Base-by-base conservation (phyloP, 2,797 vertebrate species). In the Caiman crocodilus region DNA sequence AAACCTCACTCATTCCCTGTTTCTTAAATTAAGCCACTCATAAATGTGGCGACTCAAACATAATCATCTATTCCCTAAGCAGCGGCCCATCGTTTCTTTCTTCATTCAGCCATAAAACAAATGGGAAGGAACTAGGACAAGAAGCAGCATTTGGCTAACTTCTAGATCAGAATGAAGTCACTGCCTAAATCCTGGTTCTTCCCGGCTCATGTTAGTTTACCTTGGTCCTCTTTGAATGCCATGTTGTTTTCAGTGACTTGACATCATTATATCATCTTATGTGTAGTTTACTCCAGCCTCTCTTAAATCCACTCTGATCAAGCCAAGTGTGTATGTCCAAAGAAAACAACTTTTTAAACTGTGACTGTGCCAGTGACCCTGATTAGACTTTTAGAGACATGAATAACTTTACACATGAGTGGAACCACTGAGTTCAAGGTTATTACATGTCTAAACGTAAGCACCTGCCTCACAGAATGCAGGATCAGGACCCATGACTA, bases 321-420 rank as follows among this genome's bases (percentile, higher is more conserved):
- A 87, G 16, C 30, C 76, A 90, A 86, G 16, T 58, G 35, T 59
- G 14, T 89, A 84, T 4, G 10, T 84, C 85, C 92, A 96, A 95
- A 86, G 81, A 84, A 94, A 96, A 88, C 21, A 94, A 0, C 0
- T 65, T 80, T 90, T 93, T 14, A 64, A 84, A 42, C 12, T 58
- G 4, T 16, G 26, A 92, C 30, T 87, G 79, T 82, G 76, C 58
- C 83, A 78, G 10, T 65, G 60, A 73, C 87, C 76, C 60, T 89
- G 63, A 21, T 71, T 71, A 71, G 35, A 71, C 35, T 50, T 86
- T 87, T 73, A 80, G 73, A 79, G 64, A 73, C 35, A 63, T 50
- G 25, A 5, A 85, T 86, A 57, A 79, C 20, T 82, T 90, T 64
- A 80, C 42, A 74, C 1, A 1, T 56, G 69, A 84, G 55, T 20